Evolutionary conservation across 2,797 vertebrate genomes (phyloP).

Genomic region (Muscicapa striata): DNA sequence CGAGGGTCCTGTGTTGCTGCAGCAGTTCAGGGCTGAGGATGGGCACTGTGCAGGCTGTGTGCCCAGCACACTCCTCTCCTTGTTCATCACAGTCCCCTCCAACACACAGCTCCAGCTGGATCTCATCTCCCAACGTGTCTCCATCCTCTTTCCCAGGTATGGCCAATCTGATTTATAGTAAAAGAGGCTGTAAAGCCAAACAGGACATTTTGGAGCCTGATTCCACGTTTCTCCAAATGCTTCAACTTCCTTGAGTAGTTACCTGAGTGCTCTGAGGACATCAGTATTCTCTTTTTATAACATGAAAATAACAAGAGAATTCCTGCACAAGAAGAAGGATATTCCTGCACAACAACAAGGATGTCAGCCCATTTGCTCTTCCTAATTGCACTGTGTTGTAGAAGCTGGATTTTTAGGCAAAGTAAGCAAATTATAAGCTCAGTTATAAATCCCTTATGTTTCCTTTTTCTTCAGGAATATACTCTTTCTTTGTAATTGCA

Average conservation of each 20-base stretch:
- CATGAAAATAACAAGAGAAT: background rate
- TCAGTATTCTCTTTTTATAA: background rate
- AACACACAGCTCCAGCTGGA: background rate
- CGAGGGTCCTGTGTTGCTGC: background rate
- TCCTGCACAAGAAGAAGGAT: conserved; percentile 7
- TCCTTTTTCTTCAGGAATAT: background rate
- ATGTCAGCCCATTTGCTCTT: conserved; percentile 59
- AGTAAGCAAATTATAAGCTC: background rate
- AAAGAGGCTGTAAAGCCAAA: background rate
- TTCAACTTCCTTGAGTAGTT: background rate
- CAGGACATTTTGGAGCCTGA: background rate
- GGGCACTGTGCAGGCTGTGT: background rate
- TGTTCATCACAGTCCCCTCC: conserved; percentile 66
- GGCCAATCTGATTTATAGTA: background rate
- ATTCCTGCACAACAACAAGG: conserved; percentile 1
- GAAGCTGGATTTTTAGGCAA: conserved; percentile 73
- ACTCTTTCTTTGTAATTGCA: background rate
- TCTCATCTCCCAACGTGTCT: background rate
- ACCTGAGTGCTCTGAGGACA: background rate
- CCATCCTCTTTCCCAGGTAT: background rate
- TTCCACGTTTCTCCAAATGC: background rate
- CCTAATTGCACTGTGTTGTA: conserved; percentile 60
- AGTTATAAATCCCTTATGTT: background rate
- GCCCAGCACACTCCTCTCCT: conserved; percentile 66
- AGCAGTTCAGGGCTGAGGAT: conserved; percentile 51